Evolutionary conservation across 2,888 invertebrate genomes (phyloP), one percentile per base, ranked within the genome.

Genomic region (Hyposoter dolosus): DNA sequence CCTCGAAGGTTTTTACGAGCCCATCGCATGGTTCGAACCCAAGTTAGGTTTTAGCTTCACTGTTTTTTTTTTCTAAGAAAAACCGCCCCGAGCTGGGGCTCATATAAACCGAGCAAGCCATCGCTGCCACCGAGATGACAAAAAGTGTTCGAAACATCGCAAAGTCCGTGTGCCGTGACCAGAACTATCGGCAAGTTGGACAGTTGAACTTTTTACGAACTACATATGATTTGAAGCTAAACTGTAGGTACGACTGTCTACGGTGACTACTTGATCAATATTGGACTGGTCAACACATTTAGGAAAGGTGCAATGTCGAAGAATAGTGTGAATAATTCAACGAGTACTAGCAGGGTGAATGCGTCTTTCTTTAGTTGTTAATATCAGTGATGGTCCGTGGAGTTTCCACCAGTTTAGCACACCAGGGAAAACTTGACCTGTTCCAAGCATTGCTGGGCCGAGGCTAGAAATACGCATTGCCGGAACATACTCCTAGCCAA

Each of bases 291-390:
- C 53, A 60, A 60, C 10, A 47, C 40, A 65, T 28, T 32, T 19
- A 7, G 12, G 15, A 35, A 40, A 53, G 47, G 35, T 60, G 69
- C 40, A 56, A 72, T n/a, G 56, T 40, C 15, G 60, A 60, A 47
- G 65, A 72, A 66, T 23, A 47, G 56, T 23, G 32, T 83, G 78
- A 65, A 83, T 74, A 78, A 78, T 78, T 78, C 50, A 83, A 32
- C 40, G 56, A 78, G 12, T 40, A 47, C 32, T 53, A 45, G 56
- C 45, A 66, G n/a, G 19, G 32, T 40, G n/a, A 32, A 56, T 68
- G 53, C 50, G 43, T 72, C 65, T 82, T 71, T 47, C 50, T 71
- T 72, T 68, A 45, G 35, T 76, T 63, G 66, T 66, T 77, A 66
- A 78, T 79, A 47, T 71, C 43, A 66, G 72, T 56, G 66, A 77